Evolutionary conservation across 1,140 invertebrate species (phyloP).

Genomic region (Ceratina australensis): DNA sequence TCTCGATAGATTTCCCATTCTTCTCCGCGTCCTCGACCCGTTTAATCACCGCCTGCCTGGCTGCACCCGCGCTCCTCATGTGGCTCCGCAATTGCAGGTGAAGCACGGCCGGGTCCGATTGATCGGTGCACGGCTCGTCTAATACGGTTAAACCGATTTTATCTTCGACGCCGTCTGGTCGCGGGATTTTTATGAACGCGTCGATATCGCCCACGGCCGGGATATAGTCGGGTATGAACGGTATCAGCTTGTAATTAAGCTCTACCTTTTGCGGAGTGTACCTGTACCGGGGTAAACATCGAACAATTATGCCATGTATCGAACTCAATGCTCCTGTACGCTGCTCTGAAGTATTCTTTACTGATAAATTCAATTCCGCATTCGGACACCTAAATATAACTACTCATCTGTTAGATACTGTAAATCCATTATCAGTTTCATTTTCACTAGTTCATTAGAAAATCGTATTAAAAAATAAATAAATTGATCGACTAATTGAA

Average conservation of each 20-base stretch:
- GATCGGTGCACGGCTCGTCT: conserved; percentile 96
- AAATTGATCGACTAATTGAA: too few relatives aligned
- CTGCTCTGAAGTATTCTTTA: too few relatives aligned
- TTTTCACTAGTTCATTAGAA: too few relatives aligned
- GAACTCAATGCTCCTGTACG: too few relatives aligned
- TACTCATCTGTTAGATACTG: too few relatives aligned
- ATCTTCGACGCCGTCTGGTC: conserved; percentile 87
- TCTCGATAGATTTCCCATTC: conserved; percentile 92
- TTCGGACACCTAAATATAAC: too few relatives aligned
- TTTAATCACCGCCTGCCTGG: conserved; percentile 85
- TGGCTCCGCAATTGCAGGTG: conserved; percentile 95
- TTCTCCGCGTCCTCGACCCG: conserved; percentile 92
- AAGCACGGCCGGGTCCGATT: conserved; percentile 96
- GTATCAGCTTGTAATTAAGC: conserved; percentile 93
- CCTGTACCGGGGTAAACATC: conserved; percentile 75
- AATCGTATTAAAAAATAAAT: too few relatives aligned
- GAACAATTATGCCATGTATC: too few relatives aligned
- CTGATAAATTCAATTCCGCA: too few relatives aligned
- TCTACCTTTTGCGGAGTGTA: conserved; percentile 96
- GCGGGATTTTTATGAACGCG: conserved; percentile 95
- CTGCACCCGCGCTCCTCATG: conserved; percentile 81
- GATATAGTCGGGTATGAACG: conserved; percentile 98
- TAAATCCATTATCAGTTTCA: too few relatives aligned
- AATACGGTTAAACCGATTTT: conserved; percentile 91
- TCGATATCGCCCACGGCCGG: conserved; percentile 99